Conservation (phyloP, 2,797 vertebrate genomes). For the Thunnus albacares region DNA sequence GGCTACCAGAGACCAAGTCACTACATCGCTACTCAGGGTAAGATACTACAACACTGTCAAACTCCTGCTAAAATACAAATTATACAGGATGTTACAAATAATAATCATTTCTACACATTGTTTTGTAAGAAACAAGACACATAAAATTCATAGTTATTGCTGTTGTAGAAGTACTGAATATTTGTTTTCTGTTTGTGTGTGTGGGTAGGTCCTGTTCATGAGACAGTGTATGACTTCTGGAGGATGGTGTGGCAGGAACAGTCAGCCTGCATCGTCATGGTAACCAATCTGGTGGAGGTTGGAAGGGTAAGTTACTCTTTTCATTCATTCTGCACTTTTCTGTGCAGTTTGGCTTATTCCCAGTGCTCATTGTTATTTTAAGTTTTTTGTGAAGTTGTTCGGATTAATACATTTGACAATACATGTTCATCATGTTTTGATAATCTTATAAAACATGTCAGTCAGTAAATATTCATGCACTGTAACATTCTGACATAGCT, state of each 20-base stretch:
- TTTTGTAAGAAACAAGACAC: not conserved
- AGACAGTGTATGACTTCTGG: conserved; percentile 99
- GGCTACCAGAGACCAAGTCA: conserved; percentile 98
- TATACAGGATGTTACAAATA: not conserved
- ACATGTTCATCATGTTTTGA: too few species aligned
- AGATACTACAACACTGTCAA: conserved; percentile 56
- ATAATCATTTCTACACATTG: not conserved
- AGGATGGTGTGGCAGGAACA: conserved; percentile 99
- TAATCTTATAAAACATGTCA: not conserved
- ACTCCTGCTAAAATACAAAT: not conserved
- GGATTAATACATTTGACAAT: not conserved
- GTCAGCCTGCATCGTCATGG: conserved; percentile 98
- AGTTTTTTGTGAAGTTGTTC: not conserved
- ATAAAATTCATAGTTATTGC: not conserved
- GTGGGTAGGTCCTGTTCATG: conserved; percentile 94
- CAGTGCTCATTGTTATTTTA: not conserved
- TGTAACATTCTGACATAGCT: not conserved
- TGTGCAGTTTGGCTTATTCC: not conserved
- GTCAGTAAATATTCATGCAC: not conserved
- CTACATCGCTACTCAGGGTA: conserved; percentile 99
- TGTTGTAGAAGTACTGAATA: not conserved
- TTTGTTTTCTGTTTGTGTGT: conserved; percentile 3
- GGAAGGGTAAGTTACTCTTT: conserved; percentile 91
- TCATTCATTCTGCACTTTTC: not conserved
- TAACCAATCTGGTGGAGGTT: conserved; percentile 99